Conservation (phyloP, 2,797 vertebrate species). For the Meda fulgida region DNA sequence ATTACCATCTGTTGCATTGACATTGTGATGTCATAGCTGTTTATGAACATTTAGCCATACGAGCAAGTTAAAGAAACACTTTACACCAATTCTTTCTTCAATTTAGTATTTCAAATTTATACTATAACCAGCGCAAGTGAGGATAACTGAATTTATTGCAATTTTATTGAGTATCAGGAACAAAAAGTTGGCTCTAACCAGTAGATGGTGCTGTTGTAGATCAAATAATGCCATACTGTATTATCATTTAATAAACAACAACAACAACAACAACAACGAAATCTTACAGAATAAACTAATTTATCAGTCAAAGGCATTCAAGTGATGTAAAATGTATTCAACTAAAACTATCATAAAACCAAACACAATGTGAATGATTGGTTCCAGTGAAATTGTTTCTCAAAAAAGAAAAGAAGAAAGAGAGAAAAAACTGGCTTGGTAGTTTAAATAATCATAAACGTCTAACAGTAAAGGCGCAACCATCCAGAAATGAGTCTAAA, state of each 20-base stretch:
- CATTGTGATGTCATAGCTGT: background rate
- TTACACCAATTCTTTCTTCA: background rate
- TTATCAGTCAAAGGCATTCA: background rate
- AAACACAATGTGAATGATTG: background rate
- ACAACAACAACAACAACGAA: background rate
- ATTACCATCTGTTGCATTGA: background rate
- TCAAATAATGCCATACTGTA: background rate
- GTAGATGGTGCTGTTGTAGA: slow-evolving; percentile 39
- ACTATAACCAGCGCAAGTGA: background rate
- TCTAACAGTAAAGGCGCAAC: background rate
- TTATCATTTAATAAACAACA: background rate
- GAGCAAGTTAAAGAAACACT: background rate
- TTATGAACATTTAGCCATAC: background rate
- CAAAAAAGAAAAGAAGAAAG: background rate
- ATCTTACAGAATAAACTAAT: background rate
- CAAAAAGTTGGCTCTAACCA: background rate
- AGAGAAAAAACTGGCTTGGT: background rate
- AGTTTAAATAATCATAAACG: background rate
- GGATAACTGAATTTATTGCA: background rate
- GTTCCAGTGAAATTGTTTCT: background rate
- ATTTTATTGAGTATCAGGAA: background rate
- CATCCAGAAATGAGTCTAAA: background rate
- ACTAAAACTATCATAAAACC: background rate
- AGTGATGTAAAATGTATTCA: background rate
- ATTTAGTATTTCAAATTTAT: background rate